Evolutionary conservation across 1,140 invertebrate genomes (phyloP).

Genomic region (Whitmania pigra): DNA sequence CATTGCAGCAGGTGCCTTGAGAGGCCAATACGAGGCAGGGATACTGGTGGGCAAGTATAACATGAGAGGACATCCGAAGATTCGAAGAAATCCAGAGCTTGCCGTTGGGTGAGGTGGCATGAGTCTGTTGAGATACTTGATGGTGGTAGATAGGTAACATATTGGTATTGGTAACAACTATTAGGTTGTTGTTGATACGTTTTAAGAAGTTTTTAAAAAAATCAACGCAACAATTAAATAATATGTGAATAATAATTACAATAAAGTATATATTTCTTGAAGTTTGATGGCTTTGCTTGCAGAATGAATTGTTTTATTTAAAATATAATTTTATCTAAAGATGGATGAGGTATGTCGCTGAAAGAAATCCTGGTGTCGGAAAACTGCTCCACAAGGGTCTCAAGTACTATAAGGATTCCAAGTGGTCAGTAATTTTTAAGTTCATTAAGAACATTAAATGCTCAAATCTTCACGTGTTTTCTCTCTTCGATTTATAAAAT

Average conservation of each 20-base stretch:
- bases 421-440: conserved; percentile 23
- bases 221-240: no score
- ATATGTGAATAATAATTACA: no score
- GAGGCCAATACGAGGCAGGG: conserved; percentile 33
- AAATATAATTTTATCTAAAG: conserved; percentile 25
- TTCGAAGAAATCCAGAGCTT: conserved; percentile 23
- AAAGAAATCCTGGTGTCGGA: conserved; percentile 32
- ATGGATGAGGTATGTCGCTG: conserved; percentile 35
- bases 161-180: no score
- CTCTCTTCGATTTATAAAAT: no score
- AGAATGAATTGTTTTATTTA: no score
- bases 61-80: conserved; percentile 28
- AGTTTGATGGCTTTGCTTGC: no score
- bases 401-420: conserved; percentile 30
- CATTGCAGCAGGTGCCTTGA: conserved; percentile 27
- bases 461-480: no score
- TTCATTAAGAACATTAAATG: no score
- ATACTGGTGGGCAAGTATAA: conserved; percentile 29
- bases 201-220: no score
- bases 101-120: conserved; percentile 29
- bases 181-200: no score
- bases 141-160: no score
- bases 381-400: conserved; percentile 31
- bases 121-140: not conserved
- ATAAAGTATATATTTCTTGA: no score